phyloP scores from a whole-genome alignment of 2,797 vertebrate species.

The Agapornis canus region DNA sequence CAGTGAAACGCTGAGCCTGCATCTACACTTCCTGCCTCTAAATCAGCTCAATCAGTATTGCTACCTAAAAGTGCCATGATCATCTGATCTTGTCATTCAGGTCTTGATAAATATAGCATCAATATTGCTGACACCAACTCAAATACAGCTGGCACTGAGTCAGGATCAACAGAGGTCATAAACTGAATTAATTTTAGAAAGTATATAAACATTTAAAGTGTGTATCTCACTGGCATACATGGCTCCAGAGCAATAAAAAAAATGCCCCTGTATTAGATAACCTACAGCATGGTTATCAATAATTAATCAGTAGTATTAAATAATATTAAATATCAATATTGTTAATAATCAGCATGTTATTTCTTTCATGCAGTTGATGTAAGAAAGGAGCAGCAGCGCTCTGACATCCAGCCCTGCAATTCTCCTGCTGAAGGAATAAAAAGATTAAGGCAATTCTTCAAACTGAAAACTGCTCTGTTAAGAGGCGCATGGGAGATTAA shows the following conservation, averaged over 20 bases:
- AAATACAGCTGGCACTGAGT: not conserved
- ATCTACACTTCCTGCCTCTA: not conserved
- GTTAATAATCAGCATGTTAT: not conserved
- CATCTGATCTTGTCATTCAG: not conserved
- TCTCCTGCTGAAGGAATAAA: not conserved
- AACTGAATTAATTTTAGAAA: conserved; percentile 3
- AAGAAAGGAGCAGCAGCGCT: not conserved
- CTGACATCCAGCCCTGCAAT: not conserved
- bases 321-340: not conserved
- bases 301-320: not conserved
- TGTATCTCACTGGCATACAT: not conserved
- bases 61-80: not conserved
- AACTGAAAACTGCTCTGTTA: not conserved
- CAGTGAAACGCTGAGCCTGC: not conserved
- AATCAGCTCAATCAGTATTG: not conserved
- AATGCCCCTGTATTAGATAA: not conserved
- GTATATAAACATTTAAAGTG: not conserved
- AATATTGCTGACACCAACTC: conserved; percentile 5
- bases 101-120: not conserved
- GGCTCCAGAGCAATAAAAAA: not conserved
- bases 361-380: not conserved
- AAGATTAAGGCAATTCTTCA: not conserved
- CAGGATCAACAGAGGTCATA: not conserved
- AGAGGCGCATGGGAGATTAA: not conserved
- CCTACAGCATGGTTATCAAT: not conserved